Conservation (phyloP, 2,888 invertebrate species). For the Eumacrocentrus americanus region DNA sequence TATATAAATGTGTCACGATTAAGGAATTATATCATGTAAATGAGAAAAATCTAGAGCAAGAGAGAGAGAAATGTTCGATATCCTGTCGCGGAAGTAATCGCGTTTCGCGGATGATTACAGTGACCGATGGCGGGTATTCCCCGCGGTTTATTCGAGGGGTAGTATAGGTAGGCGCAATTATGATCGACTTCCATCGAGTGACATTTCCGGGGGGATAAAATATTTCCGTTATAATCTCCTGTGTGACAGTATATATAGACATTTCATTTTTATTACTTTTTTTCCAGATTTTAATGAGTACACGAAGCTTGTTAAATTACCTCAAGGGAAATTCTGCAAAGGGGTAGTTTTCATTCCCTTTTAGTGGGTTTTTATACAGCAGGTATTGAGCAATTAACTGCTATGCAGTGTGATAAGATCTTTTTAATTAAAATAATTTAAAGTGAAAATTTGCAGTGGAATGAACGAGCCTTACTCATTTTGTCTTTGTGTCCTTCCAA, state of each 20-base stretch:
- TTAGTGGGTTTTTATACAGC: no score
- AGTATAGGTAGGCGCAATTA: no score
- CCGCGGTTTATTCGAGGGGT: not conserved
- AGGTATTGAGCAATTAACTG: not conserved
- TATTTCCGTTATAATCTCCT: slow-evolving; percentile 9
- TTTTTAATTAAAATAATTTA: not conserved
- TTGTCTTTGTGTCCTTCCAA: slow-evolving; percentile 16
- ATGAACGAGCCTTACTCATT: slow-evolving; percentile 25
- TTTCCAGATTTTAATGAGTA: no score
- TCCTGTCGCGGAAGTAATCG: slow-evolving; percentile 29
- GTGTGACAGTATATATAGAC: not conserved
- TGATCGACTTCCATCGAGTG: no score
- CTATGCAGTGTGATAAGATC: not conserved
- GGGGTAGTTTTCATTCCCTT: no score
- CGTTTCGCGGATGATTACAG: slow-evolving; percentile 1
- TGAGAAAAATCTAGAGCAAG: no score
- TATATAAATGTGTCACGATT: no score
- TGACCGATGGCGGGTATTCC: not conserved
- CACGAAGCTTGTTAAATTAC: no score
- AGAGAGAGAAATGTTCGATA: no score
- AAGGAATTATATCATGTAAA: no score
- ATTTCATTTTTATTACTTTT: no score
- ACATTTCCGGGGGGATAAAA: slow-evolving; percentile 13
- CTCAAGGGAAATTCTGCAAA: no score
- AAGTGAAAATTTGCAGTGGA: not conserved